Base-by-base conservation (phyloP, 2,888 invertebrate species). In the Ditula angustiorana region DNA sequence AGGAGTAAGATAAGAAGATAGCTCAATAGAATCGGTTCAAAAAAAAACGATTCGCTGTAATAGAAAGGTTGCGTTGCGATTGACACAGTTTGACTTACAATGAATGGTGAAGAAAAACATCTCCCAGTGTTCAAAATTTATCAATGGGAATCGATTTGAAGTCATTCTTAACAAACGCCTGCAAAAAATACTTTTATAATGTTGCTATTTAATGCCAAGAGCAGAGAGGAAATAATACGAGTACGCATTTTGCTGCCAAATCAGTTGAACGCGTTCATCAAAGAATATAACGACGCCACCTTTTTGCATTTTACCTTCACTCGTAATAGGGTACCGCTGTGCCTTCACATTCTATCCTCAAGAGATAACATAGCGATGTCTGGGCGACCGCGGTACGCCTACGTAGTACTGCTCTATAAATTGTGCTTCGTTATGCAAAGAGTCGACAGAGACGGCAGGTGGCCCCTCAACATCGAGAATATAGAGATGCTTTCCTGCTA, bases 391-490 rank as follows among this genome's bases (percentile, higher is more conserved):
- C 59, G 33, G 63, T 68, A 68, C 76, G 74, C 80, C 79, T 73
- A 80, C 79, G 73, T 67, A 61, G 59, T 56, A 71, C 73, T 69
- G 80, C 74, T 75, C 81, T 85, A 89, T 90, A 89, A 88, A 90
- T 88, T 83, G 81, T 79, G 79, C 81, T 88, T 89, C 83, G 89
- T 88, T 90, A 89, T 85, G 82, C 82, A 79, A 80, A 83, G 77
- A 74, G 71, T 58, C 71, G 71, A 80, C 82, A 74, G 69, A 69
- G 75, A 71, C 79, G 86, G 85, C 90, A 90, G 89, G 89, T 90
- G 89, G 88, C 81, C 77, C 73, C 76, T 60, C 60, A 64, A 67
- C 55, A 52, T 58, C 50, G 52, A 65, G 71, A 64, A 67, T 49
- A 52, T 58, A 41, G 52, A 65, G 71, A 71, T 66, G 71, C 69